A percentile compares a stretch with the other conserved stretches of the same genome.
phyloP scores from a whole-genome alignment of 2,797 vertebrate genomes.

The Tokudaia tokunoshimensis region DNA sequence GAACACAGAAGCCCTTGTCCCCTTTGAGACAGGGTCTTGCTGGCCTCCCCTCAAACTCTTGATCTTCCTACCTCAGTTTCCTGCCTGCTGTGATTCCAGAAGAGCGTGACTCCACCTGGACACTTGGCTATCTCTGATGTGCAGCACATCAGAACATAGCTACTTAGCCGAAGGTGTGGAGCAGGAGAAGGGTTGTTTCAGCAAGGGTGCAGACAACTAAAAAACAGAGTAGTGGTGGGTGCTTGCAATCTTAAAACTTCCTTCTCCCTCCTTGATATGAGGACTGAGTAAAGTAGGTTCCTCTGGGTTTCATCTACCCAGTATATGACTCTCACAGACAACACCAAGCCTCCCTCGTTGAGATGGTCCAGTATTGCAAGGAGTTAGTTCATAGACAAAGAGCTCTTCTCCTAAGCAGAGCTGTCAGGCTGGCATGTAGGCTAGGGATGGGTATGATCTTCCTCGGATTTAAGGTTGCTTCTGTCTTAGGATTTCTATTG shows the following conservation, averaged over 20 bases:
- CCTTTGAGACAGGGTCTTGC: neutral
- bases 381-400: neutral
- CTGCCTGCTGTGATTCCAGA: neutral
- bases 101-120: fast-evolving
- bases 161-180: neutral
- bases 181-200: neutral
- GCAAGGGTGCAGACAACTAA: neutral
- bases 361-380: neutral
- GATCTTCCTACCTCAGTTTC: neutral
- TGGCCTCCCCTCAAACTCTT: neutral
- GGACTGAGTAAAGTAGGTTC: neutral
- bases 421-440: neutral
- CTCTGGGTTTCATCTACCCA: neutral
- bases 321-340: neutral
- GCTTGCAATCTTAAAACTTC: neutral
- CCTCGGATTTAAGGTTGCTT: neutral
- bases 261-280: neutral
- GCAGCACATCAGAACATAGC: neutral
- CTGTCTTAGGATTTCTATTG: neutral
- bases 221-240: neutral
- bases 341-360: neutral
- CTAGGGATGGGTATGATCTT: neutral
- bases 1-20: neutral
- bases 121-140: neutral
- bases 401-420: neutral